A percentile compares a stretch with the other conserved stretches of the same genome.
Evolutionary conservation across 1,140 invertebrate genomes (phyloP).

Genomic region (Anadara kagoshimensis): DNA sequence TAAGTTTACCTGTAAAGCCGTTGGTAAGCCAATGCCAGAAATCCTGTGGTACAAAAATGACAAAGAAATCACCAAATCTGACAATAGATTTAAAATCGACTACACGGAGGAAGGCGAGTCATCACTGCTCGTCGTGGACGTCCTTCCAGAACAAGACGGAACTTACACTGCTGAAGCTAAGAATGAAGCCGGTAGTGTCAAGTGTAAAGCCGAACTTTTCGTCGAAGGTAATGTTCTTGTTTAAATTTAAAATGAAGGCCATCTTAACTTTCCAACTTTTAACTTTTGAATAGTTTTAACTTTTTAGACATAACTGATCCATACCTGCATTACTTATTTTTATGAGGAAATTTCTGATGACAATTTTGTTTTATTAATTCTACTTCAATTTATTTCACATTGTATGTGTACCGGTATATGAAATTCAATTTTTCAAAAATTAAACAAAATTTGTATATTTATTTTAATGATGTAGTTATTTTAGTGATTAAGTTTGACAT

Average conservation of each 20-base stretch:
- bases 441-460: background rate
- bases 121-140: constrained; percentile 62
- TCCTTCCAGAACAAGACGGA: constrained; percentile 65
- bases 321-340: too few relatives aligned
- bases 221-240: constrained; percentile 56
- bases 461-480: too few relatives aligned
- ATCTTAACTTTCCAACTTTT: too few relatives aligned
- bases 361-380: too few relatives aligned
- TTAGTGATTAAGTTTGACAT: too few relatives aligned
- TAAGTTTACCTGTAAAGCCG: constrained; percentile 83
- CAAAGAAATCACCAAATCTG: constrained; percentile 59
- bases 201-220: constrained; percentile 66
- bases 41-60: constrained; percentile 86
- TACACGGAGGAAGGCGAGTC: constrained; percentile 58
- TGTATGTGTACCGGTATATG: too few relatives aligned
- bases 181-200: constrained; percentile 64
- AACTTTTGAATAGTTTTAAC: too few relatives aligned
- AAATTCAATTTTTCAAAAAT: background rate
- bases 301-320: too few relatives aligned
- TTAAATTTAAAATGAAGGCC: too few relatives aligned
- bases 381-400: too few relatives aligned
- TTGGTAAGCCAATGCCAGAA: constrained; percentile 89
- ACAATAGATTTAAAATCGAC: constrained; percentile 61
- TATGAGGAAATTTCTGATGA: too few relatives aligned
- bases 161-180: constrained; percentile 67